Conservation (phyloP, 1,140 invertebrate genomes). For the Dysdera silvatica region DNA sequence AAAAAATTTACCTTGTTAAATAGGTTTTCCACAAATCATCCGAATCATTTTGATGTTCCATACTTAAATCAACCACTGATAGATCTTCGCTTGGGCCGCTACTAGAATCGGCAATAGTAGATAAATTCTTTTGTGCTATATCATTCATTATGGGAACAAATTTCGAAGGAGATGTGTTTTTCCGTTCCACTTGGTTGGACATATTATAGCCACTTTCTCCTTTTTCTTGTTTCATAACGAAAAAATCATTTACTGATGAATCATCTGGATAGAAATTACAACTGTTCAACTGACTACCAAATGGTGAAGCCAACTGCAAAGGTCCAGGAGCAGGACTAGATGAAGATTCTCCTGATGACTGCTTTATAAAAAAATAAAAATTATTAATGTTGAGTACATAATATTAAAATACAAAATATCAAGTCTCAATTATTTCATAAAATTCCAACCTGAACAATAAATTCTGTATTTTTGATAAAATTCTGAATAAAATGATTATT, state of each 20-base stretch:
- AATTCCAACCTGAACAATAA: not conserved
- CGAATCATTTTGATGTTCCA: conserved; percentile 32
- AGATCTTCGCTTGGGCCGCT: conserved; percentile 24
- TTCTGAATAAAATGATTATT: not conserved
- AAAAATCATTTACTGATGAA: conserved; percentile 9
- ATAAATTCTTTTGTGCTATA: too few species aligned
- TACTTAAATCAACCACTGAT: conserved; percentile 39
- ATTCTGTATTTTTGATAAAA: not conserved
- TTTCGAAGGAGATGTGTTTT: too few species aligned
- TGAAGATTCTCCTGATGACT: conserved; percentile 25
- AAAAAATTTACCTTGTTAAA: conserved; percentile 43
- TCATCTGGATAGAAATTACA: conserved; percentile 25
- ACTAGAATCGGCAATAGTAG: conserved; percentile 23
- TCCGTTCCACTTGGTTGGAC: too few species aligned
- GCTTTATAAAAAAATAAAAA: conserved; percentile 5
- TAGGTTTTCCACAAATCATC: conserved; percentile 57
- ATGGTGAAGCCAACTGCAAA: conserved; percentile 11
- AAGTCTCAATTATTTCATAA: not conserved
- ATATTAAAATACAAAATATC: not conserved
- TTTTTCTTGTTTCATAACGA: conserved; percentile 16
- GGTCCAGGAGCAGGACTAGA: conserved; percentile 28
- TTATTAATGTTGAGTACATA: not conserved
- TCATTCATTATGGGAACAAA: too few species aligned
- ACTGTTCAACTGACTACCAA: conserved; percentile 17
- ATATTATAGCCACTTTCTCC: conserved; percentile 11